Conservation (phyloP, 2,113 vertebrate species). For the Odontophorus gujanensis region DNA sequence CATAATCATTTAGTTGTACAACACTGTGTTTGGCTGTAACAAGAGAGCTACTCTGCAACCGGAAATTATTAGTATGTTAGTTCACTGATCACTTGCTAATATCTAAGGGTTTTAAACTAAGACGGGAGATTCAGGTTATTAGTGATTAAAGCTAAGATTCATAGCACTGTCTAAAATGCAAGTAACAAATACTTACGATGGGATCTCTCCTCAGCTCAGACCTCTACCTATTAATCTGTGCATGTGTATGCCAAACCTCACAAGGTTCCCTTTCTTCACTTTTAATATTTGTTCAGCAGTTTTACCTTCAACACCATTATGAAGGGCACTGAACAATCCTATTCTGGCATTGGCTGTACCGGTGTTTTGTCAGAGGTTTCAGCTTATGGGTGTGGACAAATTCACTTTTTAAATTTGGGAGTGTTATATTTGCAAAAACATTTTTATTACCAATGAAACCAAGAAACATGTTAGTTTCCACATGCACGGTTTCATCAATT, state of each 20-base stretch:
- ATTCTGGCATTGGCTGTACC: neutral
- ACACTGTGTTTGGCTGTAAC: neutral
- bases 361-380: neutral
- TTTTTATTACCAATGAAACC: neutral
- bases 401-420: neutral
- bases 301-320: neutral
- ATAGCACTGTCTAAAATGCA: neutral
- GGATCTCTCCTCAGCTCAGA: neutral
- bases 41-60: neutral
- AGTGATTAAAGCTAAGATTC: slow-evolving; percentile 1
- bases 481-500: neutral
- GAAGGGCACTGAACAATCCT: neutral
- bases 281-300: neutral
- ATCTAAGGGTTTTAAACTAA: no score
- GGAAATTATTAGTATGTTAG: slow-evolving; percentile 4
- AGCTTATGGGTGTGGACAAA: neutral
- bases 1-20: slow-evolving; percentile 22
- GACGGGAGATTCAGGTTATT: no score
- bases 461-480: neutral
- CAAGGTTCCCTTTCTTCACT: neutral
- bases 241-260: neutral
- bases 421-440: neutral
- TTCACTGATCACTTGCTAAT: neutral
- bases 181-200: slow-evolving; percentile 1
- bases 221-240: slow-evolving; percentile 28